phyloP scores from a whole-genome alignment of 1,140 invertebrate genomes.

The Cardiocondyla obscurior region DNA sequence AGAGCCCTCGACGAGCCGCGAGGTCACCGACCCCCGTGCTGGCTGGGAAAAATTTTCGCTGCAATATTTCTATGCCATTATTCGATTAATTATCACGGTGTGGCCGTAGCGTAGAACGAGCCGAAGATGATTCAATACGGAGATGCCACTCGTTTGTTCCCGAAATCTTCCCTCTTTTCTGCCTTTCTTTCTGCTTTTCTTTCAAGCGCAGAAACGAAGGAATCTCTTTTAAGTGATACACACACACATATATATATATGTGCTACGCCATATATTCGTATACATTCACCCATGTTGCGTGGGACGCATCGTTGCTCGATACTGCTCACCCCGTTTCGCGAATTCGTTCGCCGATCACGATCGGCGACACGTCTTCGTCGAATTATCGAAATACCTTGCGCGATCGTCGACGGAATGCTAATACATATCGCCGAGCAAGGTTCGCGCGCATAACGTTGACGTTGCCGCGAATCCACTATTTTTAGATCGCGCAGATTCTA shows the following conservation, averaged over 20 bases:
- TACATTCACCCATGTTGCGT: slow-evolving; percentile 42
- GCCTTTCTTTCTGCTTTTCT: neutral
- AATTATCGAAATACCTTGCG: slow-evolving; percentile 75
- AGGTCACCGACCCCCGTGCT: slow-evolving; percentile 57
- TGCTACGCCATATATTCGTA: neutral
- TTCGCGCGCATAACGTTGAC: slow-evolving; percentile 35
- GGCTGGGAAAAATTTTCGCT: slow-evolving; percentile 49
- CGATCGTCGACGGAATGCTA: slow-evolving; percentile 67
- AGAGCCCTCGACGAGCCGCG: slow-evolving; percentile 25
- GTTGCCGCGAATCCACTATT: slow-evolving; percentile 56
- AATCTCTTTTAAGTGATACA: slow-evolving; percentile 26
- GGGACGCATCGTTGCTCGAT: slow-evolving; percentile 61
- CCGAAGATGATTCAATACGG: neutral
- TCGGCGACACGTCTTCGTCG: slow-evolving; percentile 72
- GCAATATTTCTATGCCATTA: slow-evolving; percentile 66
- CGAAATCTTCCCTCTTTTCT: neutral
- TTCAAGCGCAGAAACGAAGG: slow-evolving; percentile 26
- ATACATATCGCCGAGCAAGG: slow-evolving; percentile 38
- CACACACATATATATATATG: neutral
- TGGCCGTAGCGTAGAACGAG: slow-evolving; percentile 24
- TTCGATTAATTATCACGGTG: slow-evolving; percentile 64
- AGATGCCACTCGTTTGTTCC: neutral
- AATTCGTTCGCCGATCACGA: slow-evolving; percentile 76
- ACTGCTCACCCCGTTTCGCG: slow-evolving; percentile 67
- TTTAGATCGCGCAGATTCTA: slow-evolving; percentile 50